phyloP scores from a whole-genome alignment of 2,888 invertebrate species.

The Parnassius apollo region DNA sequence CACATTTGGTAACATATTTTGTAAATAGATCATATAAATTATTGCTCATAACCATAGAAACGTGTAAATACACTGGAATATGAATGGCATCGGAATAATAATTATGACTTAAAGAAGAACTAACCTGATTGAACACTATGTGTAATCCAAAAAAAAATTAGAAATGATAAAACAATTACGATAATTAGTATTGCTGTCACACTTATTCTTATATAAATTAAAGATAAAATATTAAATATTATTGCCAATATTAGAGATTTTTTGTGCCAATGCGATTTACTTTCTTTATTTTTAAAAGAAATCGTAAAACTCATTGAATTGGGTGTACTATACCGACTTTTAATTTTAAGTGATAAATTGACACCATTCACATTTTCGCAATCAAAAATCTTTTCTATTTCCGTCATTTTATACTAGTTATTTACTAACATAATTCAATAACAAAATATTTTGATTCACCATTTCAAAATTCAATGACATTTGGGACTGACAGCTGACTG shows the following conservation, averaged over 20 bases:
- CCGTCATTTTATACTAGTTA: constrained; percentile 28
- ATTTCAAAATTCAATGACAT: no score
- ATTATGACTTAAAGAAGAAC: constrained; percentile 16
- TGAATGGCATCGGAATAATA: not conserved
- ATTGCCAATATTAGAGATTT: constrained; percentile 55
- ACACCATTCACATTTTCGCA: constrained; percentile 69
- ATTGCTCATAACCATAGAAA: not conserved
- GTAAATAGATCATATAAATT: no score
- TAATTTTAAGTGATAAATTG: constrained; percentile 51
- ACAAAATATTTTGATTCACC: constrained; percentile 26
- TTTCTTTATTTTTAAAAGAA: constrained; percentile 55
- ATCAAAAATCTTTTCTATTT: constrained; percentile 39
- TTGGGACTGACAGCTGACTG: no score
- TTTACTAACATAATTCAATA: not conserved
- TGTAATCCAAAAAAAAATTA: constrained; percentile 68
- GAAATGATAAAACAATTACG: constrained; percentile 54
- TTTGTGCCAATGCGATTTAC: constrained; percentile 52
- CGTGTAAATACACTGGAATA: not conserved
- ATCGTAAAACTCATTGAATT: constrained; percentile 63
- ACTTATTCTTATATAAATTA: constrained; percentile 57
- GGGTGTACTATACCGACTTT: constrained; percentile 47
- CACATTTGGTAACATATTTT: no score
- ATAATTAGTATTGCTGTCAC: constrained; percentile 56
- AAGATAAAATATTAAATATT: constrained; percentile 58
- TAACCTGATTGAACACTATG: constrained; percentile 72